Evolutionary conservation across 2,888 invertebrate species (phyloP).

Genomic region (Zonitis immaculata): DNA sequence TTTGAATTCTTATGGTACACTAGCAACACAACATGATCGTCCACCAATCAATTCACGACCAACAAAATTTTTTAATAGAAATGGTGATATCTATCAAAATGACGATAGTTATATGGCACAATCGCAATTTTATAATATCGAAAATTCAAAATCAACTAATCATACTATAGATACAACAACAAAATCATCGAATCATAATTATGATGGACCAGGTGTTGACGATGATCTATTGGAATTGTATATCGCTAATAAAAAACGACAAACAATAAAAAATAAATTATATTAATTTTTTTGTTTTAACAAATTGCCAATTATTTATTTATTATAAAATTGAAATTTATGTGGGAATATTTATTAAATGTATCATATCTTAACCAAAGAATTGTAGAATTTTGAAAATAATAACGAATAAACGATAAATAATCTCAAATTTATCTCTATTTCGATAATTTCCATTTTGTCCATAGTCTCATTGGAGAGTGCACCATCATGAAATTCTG

Average conservation of each 20-base stretch:
- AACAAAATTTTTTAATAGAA: constrained; percentile 2
- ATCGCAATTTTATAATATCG: background rate
- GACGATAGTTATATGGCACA: constrained; percentile 4
- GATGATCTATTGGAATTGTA: constrained; percentile 11
- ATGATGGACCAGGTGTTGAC: constrained; percentile 22
- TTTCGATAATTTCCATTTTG: background rate
- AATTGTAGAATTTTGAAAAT: background rate
- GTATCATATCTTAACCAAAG: background rate
- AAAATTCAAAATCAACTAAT: background rate
- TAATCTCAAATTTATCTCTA: background rate
- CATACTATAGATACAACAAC: constrained; percentile 10
- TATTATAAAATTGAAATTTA: background rate
- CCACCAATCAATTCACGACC: constrained; percentile 7
- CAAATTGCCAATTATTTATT: background rate
- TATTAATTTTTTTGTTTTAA: background rate
- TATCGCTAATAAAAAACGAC: constrained; percentile 12
- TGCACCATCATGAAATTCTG: background rate
- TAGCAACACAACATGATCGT: constrained; percentile 20
- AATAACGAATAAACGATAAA: background rate
- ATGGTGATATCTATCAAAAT: constrained; percentile 1
- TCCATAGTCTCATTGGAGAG: background rate
- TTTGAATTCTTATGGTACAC: constrained; percentile 38
- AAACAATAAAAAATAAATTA: constrained; percentile 7
- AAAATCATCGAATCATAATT: constrained; percentile 26
- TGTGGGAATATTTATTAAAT: background rate